Evolutionary conservation across 2,797 vertebrate species (phyloP).

Genomic region (Ibycter americanus): DNA sequence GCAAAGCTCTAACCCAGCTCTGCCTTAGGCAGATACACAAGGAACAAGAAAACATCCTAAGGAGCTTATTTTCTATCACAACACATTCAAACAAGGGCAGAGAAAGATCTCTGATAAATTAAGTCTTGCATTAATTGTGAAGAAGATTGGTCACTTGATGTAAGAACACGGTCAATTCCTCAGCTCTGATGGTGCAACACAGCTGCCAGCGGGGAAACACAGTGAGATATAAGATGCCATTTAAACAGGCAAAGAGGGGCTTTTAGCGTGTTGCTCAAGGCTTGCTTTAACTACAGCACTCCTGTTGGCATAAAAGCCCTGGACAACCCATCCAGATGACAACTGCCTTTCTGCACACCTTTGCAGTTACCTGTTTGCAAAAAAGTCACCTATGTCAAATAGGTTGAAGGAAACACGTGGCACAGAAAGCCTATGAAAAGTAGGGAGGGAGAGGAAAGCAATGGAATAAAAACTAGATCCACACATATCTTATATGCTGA

Average conservation of each 20-base stretch:
- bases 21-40: not conserved
- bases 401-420: conserved; percentile 22
- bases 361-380: not conserved
- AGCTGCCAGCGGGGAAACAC: not conserved
- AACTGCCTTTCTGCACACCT: not conserved
- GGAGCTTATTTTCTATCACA: not conserved
- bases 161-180: not conserved
- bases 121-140: not conserved
- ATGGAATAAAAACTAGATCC: conserved; percentile 55
- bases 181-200: not conserved
- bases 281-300: not conserved
- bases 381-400: not conserved
- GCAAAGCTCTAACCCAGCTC: not conserved
- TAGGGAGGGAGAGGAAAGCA: conserved; percentile 10
- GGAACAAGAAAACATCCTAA: not conserved
- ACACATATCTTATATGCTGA: conserved; percentile 3
- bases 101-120: not conserved
- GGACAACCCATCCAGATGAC: not conserved
- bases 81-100: not conserved
- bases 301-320: not conserved
- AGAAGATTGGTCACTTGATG: not conserved
- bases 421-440: conserved; percentile 32
- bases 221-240: not conserved
- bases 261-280: not conserved
- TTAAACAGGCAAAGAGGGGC: not conserved